phyloP scores from a whole-genome alignment of 2,888 invertebrate species.

The Aquatica leii region DNA sequence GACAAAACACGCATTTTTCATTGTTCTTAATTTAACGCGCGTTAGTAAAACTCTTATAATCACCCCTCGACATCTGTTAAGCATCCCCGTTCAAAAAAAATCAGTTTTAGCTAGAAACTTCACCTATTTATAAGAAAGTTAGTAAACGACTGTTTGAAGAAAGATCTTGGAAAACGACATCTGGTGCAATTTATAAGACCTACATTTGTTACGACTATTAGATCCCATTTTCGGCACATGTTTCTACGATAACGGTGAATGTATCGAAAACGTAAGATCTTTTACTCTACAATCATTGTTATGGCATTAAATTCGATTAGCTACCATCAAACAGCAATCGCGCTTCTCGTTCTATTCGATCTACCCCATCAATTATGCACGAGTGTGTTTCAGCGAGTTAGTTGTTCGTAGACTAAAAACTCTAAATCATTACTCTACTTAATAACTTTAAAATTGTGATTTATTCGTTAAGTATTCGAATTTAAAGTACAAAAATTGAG shows the following conservation, averaged over 20 bases:
- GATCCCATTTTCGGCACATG: constrained; percentile 46
- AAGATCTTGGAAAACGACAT: constrained; percentile 36
- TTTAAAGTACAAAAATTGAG: too few species aligned
- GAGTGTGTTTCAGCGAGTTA: constrained; percentile 26
- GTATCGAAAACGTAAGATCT: constrained; percentile 18
- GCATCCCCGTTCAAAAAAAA: constrained; percentile 31
- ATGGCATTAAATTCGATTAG: constrained; percentile 31
- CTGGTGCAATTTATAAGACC: constrained; percentile 37
- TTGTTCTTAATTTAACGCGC: neutral
- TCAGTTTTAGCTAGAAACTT: constrained; percentile 37
- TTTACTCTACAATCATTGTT: constrained; percentile 20
- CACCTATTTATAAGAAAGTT: constrained; percentile 41
- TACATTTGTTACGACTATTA: constrained; percentile 41
- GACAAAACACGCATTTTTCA: neutral
- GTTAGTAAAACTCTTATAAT: constrained; percentile 1
- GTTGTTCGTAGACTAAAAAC: constrained; percentile 28
- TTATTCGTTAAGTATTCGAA: constrained; percentile 38
- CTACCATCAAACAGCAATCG: constrained; percentile 29
- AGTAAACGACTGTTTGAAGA: constrained; percentile 43
- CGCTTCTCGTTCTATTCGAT: constrained; percentile 24
- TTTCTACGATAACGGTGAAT: constrained; percentile 18
- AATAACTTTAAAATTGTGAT: constrained; percentile 37
- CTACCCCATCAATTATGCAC: constrained; percentile 32
- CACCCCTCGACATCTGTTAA: neutral
- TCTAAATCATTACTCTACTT: constrained; percentile 38